These are phyloP conservation scores for Argentina silus DNA, from an alignment of 2,797 vertebrate species.

Conservation along the genomic window DNA sequence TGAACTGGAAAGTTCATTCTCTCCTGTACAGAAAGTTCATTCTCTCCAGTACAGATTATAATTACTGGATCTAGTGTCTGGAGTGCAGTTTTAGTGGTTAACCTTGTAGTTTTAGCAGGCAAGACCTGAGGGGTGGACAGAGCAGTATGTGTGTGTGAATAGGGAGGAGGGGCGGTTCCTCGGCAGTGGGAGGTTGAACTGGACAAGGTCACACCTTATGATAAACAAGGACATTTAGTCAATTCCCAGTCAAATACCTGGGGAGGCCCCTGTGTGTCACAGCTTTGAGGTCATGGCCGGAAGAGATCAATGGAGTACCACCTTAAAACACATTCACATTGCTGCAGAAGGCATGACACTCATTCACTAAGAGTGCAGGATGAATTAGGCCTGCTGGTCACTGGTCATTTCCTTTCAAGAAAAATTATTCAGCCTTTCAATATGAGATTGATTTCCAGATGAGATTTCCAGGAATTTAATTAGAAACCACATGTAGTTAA, in stretches of 20 bases:
- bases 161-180: not conserved
- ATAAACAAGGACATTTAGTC: not conserved
- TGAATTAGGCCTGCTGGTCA: no score
- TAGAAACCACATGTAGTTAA: no score
- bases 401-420: no score
- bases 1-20: not conserved
- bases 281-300: not conserved
- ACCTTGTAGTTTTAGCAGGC: not conserved
- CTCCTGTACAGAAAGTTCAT: not conserved
- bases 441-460: no score
- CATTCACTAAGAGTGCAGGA: no score
- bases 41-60: not conserved
- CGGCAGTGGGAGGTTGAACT: not conserved
- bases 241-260: not conserved
- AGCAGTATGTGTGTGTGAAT: not conserved
- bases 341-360: no score
- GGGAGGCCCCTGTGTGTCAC: not conserved
- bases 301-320: not conserved
- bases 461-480: no score
- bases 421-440: no score
- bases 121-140: not conserved
- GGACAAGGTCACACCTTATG: not conserved
- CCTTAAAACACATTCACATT: no score
- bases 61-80: not conserved
- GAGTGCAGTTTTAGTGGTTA: not conserved